phyloP scores from a whole-genome alignment of 2,888 invertebrate species.

The Stenotaenia linearis region DNA sequence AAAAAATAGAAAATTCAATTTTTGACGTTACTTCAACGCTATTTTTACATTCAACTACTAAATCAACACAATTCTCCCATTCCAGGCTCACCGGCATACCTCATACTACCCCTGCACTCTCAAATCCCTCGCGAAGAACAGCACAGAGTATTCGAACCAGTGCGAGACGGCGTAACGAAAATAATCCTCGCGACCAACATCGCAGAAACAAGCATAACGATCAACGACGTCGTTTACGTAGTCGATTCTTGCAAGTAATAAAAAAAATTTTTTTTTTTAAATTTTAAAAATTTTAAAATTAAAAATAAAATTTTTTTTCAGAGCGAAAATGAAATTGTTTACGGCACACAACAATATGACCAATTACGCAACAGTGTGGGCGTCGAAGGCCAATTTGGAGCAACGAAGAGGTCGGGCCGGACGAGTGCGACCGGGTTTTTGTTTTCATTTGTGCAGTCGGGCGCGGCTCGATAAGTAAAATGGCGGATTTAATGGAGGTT shows the following conservation, averaged over 20 bases:
- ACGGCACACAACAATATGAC: constrained; percentile 99
- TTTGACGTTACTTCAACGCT: too few species aligned
- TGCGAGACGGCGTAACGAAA: constrained; percentile 77
- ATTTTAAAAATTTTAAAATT: too few species aligned
- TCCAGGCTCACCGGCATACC: constrained; percentile 58
- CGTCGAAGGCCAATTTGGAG: constrained; percentile 87
- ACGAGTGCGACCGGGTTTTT: constrained; percentile 85
- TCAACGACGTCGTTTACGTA: constrained; percentile 96
- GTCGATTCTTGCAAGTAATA: constrained; percentile 84
- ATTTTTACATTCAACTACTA: background rate
- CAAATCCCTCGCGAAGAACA: constrained; percentile 95
- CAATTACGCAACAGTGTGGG: constrained; percentile 89
- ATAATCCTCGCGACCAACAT: constrained; percentile 95
- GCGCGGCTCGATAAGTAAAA: constrained; percentile 49
- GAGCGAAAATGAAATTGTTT: constrained; percentile 91
- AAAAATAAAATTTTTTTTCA: constrained; percentile 39
- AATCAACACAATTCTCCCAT: background rate
- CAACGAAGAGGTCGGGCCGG: constrained; percentile 95
- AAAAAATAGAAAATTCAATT: too few species aligned
- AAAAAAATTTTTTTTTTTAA: background rate
- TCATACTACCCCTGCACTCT: constrained; percentile 90
- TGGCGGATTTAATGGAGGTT: too few species aligned
- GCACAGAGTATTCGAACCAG: constrained; percentile 81
- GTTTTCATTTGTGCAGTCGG: constrained; percentile 78
- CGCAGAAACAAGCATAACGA: constrained; percentile 96